Evolutionary conservation across 2,797 vertebrate species (phyloP), one percentile per base, ranked within the genome.

Genomic region (Huso huso): DNA sequence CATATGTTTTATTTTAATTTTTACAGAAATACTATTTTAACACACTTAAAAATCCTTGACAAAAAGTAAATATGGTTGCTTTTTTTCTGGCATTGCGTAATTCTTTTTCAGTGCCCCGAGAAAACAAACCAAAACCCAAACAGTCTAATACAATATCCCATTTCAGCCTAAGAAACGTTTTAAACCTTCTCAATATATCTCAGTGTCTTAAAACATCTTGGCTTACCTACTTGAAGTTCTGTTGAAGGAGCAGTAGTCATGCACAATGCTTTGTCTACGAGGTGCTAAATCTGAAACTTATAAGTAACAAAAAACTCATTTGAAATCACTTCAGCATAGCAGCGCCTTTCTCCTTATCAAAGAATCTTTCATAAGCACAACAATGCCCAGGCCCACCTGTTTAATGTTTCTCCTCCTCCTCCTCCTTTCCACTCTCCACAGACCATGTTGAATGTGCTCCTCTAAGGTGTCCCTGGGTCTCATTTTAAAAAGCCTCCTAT

Each of bases 391-490:
- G 76, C 84, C 86, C 91, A 91, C 91, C 89, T 92, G 92, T 89
- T 90, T 88, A 83, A 88, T 91, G 89, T 94, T 91, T 92, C 92
- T 87, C 88, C 90, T 91, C 90, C 90, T 88, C 79, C 81, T 79
- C 84, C 84, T 80, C 15, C 15, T 18, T 82, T 89, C 91, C 87
- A 85, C 81, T 91, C 89, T 91, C 74, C 78, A 75, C 51, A 85
- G 86, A 91, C 92, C 92, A 92, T 92, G 89, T 86, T 74, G 84
- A 91, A 87, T 80, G 90, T 89, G 85, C 88, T 91, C 89, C 88
- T 90, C 89, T 91, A 91, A 95, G 91, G 89, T 94, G 93, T 96
- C 90, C 93, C 89, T 82, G 80, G 81, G 85, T 87, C 89, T 90
- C 84, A 85, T 82, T 74, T 85, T 81, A 83, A 89, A 93, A 91